These are phyloP conservation scores for Ips typographus DNA, from an alignment of 1,140 invertebrate species.

Conservation along the genomic window DNA sequence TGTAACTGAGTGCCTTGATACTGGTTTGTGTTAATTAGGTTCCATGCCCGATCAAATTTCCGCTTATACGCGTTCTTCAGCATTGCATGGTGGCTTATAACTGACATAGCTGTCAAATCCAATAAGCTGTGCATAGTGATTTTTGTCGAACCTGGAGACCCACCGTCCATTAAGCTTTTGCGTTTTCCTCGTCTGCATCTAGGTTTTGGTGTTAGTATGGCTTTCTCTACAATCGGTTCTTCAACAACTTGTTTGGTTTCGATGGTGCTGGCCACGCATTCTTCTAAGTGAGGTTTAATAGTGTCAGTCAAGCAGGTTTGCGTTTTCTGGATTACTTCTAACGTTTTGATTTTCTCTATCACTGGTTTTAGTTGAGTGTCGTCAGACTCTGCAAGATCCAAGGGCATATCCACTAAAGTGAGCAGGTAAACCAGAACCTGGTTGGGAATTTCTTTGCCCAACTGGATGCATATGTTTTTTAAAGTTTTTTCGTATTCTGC, in stretches of 20 bases:
- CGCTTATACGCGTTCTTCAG: conserved; percentile 38
- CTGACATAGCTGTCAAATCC: conserved; percentile 41
- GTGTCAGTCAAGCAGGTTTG: conserved; percentile 36
- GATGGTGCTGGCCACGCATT: conserved; percentile 27
- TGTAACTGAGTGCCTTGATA: conserved; percentile 23
- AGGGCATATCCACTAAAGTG: conserved; percentile 43
- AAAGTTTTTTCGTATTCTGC: conserved; percentile 41
- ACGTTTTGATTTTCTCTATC: conserved; percentile 35
- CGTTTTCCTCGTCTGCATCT: conserved; percentile 11
- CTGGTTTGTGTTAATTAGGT: conserved; percentile 38
- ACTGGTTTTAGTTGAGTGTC: conserved; percentile 27
- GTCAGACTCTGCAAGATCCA: conserved; percentile 29
- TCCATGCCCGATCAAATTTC: conserved; percentile 43
- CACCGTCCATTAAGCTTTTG: not conserved
- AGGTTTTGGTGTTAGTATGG: conserved; percentile 13
- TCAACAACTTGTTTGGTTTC: not conserved
- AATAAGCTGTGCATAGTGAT: conserved; percentile 16
- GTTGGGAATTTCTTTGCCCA: conserved; percentile 43
- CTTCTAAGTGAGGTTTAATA: conserved; percentile 36
- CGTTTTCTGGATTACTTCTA: conserved; percentile 35
- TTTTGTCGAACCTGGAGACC: not conserved
- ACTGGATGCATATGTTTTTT: conserved; percentile 36
- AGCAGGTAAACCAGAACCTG: conserved; percentile 43
- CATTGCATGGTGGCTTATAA: conserved; percentile 37
- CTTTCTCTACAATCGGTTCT: conserved; percentile 9